Conservation (phyloP, 2,888 invertebrate genomes). For the Ornithoptera alexandrae region DNA sequence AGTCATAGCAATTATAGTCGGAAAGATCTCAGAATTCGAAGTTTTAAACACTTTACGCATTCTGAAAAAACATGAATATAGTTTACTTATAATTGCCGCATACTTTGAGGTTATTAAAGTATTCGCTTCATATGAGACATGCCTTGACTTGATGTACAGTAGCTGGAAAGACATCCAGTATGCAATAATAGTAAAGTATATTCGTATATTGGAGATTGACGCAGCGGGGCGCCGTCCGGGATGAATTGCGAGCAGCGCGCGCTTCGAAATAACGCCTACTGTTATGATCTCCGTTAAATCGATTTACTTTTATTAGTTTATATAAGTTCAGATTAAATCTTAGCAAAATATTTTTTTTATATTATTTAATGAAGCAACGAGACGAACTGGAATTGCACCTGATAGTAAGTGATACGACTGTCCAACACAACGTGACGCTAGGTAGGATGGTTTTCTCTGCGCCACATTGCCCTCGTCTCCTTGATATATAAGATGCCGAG, state of each 20-base stretch:
- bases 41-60: conserved; percentile 29
- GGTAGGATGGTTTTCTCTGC: no score
- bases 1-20: conserved; percentile 3
- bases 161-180: conserved; percentile 61
- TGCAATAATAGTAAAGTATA: conserved; percentile 55
- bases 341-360: not conserved
- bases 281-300: conserved; percentile 6
- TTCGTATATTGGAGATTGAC: conserved; percentile 56
- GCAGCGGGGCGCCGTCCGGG: conserved; percentile 52
- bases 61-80: not conserved
- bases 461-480: no score
- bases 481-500: no score
- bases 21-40: conserved; percentile 7
- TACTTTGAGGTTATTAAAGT: not conserved
- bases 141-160: conserved; percentile 58
- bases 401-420: no score
- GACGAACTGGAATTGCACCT: no score
- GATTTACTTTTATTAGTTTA: conserved; percentile 14
- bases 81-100: conserved; percentile 5
- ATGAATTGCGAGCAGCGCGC: conserved; percentile 18
- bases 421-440: no score
- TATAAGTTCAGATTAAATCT: not conserved
- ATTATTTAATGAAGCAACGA: no score
- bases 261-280: conserved; percentile 8
- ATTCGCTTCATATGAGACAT: not conserved